Percentiles rank a stretch among this genome's conserved stretches.
phyloP scores from a whole-genome alignment of 1,140 invertebrate species.

The Brachionus paranguensis region DNA sequence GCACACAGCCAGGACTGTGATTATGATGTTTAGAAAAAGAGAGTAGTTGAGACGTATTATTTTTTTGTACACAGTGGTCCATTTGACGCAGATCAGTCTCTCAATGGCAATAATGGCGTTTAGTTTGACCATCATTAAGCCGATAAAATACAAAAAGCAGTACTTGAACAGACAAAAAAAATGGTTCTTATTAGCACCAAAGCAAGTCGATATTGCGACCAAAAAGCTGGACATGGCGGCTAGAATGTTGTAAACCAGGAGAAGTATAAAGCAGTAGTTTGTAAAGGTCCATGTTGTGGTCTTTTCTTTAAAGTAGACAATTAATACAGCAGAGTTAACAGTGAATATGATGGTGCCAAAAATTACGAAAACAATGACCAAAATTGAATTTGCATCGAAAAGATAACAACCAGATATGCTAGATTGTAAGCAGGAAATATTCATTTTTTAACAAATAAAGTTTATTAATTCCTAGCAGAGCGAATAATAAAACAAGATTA shows the following conservation, averaged over 20 bases:
- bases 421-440: background rate
- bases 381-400: background rate
- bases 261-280: conserved; percentile 11
- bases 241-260: background rate
- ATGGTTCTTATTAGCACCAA: background rate
- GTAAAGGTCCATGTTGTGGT: background rate
- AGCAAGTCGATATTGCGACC: background rate
- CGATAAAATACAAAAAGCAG: conserved; percentile 19
- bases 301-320: conserved; percentile 10
- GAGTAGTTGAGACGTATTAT: background rate
- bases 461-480: background rate
- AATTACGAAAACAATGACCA: background rate
- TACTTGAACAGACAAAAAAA: conserved; percentile 10
- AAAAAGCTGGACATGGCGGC: background rate
- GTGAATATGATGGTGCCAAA: conserved; percentile 12
- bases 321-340: background rate
- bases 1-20: background rate
- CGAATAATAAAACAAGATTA: background rate
- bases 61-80: background rate
- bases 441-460: background rate
- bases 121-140: conserved; percentile 4
- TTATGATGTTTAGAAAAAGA: background rate
- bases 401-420: background rate
- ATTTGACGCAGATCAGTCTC: conserved; percentile 9
- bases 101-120: background rate